Conservation (phyloP, 2,888 invertebrate species). For the Habrosyne pyritoides region DNA sequence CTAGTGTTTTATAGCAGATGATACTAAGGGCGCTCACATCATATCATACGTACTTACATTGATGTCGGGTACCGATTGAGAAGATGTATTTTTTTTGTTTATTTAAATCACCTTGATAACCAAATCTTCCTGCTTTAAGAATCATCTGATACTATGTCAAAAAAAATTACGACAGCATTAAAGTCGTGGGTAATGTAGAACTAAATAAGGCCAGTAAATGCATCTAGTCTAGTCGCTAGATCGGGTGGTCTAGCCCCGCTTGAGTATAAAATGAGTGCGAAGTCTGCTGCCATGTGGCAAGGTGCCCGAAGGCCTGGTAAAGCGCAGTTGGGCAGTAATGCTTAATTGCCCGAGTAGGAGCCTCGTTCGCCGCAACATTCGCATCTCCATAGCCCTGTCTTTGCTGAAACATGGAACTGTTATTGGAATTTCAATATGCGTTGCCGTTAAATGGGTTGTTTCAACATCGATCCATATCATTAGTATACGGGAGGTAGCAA, state of each 20-base stretch:
- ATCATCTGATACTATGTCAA: too few relatives aligned
- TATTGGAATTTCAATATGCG: constrained; percentile 27
- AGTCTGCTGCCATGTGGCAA: constrained; percentile 66
- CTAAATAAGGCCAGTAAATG: not conserved
- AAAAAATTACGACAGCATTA: too few relatives aligned
- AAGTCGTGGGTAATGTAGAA: not conserved
- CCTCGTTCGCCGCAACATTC: constrained; percentile 57
- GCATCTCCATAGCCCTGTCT: constrained; percentile 47
- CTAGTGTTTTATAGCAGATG: too few relatives aligned
- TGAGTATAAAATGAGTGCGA: constrained; percentile 50
- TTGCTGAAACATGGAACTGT: constrained; percentile 44
- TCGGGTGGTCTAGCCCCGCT: constrained; percentile 41
- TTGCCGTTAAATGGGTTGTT: not conserved
- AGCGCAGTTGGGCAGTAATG: constrained; percentile 52
- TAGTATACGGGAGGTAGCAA: constrained; percentile 14
- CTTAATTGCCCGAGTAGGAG: constrained; percentile 62
- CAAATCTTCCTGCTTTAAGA: too few relatives aligned
- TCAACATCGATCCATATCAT: constrained; percentile 9
- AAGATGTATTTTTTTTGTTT: too few relatives aligned
- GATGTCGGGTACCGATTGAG: too few relatives aligned
- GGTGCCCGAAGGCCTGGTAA: constrained; percentile 52
- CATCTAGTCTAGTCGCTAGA: constrained; percentile 1
- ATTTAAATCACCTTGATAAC: too few relatives aligned
- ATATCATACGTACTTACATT: too few relatives aligned
- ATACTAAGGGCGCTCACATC: too few relatives aligned